A percentile compares a stretch with the other conserved stretches of the same genome.
Evolutionary conservation across 1,140 invertebrate genomes (phyloP).

Genomic region (Drosophila mojavensis): DNA sequence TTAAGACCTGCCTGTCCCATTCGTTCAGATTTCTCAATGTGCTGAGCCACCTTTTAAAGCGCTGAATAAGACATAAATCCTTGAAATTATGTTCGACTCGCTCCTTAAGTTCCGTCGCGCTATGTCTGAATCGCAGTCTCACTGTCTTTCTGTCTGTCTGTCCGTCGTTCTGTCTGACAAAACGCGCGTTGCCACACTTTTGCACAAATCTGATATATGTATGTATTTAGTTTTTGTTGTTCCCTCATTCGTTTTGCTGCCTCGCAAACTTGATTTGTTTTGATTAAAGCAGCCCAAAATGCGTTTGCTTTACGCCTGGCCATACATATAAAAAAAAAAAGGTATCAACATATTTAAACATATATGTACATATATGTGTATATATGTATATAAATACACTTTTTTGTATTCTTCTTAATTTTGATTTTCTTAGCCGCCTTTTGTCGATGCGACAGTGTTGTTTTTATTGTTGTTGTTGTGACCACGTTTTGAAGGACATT

Average conservation of each 20-base stretch:
- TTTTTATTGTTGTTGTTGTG: slow-evolving; percentile 19
- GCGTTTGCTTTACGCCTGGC: slow-evolving; percentile 26
- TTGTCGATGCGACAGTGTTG: neutral
- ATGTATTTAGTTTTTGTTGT: slow-evolving; percentile 24
- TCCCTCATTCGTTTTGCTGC: slow-evolving; percentile 30
- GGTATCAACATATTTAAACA: neutral
- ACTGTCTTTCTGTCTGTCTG: neutral
- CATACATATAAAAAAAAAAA: neutral
- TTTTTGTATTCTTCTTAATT: neutral
- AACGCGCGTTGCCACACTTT: slow-evolving; percentile 52
- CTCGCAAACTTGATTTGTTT: slow-evolving; percentile 58
- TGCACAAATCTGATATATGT: slow-evolving; percentile 23
- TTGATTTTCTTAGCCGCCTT: slow-evolving; percentile 17
- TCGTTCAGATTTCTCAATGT: slow-evolving; percentile 16
- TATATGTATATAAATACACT: neutral
- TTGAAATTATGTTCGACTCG: slow-evolving; percentile 57
- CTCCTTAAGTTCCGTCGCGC: slow-evolving; percentile 30
- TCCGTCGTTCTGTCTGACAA: slow-evolving; percentile 5
- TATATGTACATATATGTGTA: neutral
- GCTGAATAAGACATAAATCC: slow-evolving; percentile 70
- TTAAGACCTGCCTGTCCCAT: slow-evolving; percentile 26
- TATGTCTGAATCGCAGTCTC: slow-evolving; percentile 1
- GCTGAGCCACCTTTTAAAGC: slow-evolving; percentile 32
- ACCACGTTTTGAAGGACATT: slow-evolving; percentile 61
- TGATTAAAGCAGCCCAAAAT: slow-evolving; percentile 57